phyloP scores from a whole-genome alignment of 2,797 vertebrate genomes.

The Neomorphus geoffroyi region DNA sequence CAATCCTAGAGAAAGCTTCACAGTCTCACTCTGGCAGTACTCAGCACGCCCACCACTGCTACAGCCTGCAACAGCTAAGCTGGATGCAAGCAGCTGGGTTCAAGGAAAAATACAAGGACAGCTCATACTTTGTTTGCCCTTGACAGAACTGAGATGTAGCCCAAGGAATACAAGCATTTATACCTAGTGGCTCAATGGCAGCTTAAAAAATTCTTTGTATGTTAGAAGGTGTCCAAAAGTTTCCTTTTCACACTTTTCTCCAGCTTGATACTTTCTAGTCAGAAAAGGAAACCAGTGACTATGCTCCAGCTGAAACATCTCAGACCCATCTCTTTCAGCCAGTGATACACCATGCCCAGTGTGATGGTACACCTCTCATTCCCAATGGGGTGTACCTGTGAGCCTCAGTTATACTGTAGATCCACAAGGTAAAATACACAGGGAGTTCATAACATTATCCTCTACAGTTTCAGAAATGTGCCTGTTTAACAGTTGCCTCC shows the following conservation, averaged over 20 bases:
- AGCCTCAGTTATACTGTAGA: not conserved
- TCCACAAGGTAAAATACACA: not conserved
- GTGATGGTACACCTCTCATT: not conserved
- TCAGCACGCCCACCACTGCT: not conserved
- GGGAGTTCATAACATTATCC: not conserved
- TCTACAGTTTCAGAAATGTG: not conserved
- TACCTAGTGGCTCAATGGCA: not conserved
- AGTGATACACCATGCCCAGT: not conserved
- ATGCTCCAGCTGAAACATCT: not conserved
- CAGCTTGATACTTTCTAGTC: not conserved
- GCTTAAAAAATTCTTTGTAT: not conserved
- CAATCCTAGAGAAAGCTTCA: not conserved
- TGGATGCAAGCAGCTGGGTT: not conserved
- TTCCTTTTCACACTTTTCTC: not conserved
- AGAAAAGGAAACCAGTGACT: not conserved
- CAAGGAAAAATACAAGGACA: not conserved
- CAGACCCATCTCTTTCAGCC: not conserved
- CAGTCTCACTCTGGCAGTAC: not conserved
- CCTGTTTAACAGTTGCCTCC: not conserved
- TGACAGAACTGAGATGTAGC: not conserved
- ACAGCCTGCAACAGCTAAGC: not conserved
- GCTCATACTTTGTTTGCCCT: not conserved
- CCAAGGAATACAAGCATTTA: not conserved
- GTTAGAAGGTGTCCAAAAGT: not conserved
- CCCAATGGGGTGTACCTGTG: not conserved